Percentiles rank a stretch among this genome's conserved stretches.
phyloP scores from a whole-genome alignment of 2,888 invertebrate genomes.

The Chrysomela aeneicollis region DNA sequence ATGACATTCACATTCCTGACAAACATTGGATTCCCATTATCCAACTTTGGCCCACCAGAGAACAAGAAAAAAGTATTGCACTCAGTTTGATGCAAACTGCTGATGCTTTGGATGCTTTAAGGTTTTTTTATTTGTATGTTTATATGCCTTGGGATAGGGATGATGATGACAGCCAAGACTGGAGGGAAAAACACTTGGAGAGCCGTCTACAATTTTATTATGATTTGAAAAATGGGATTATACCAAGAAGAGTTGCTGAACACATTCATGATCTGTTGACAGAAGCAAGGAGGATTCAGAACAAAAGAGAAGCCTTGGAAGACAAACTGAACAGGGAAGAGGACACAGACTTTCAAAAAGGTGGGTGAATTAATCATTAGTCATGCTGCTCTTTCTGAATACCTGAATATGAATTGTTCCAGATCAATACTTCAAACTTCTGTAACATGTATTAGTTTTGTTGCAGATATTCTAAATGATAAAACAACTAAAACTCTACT shows the following conservation, averaged over 20 bases:
- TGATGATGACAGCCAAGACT: conserved; percentile 68
- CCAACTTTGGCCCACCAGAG: conserved; percentile 71
- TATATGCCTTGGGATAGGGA: conserved; percentile 79
- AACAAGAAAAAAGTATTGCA: conserved; percentile 66
- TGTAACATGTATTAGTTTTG: conserved; percentile 6
- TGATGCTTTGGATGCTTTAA: conserved; percentile 70
- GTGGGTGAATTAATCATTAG: no score
- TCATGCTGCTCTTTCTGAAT: no score
- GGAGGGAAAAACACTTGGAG: conserved; percentile 65
- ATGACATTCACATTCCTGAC: conserved; percentile 69
- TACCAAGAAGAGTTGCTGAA: conserved; percentile 63
- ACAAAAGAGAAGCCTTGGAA: conserved; percentile 62
- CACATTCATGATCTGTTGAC: conserved; percentile 64
- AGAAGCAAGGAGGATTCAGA: conserved; percentile 65
- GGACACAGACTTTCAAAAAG: conserved; percentile 28
- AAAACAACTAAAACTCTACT: conserved; percentile 62
- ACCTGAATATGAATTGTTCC: no score
- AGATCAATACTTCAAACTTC: no score
- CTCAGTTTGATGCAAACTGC: conserved; percentile 69
- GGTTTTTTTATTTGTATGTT: conserved; percentile 72
- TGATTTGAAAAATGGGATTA: conserved; percentile 65
- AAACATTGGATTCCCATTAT: conserved; percentile 68
- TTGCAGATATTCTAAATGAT: conserved; percentile 41
- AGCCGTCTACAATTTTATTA: conserved; percentile 62
- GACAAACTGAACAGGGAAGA: conserved; percentile 54